These are phyloP conservation scores for Dioctria linearis DNA, from an alignment of 2,888 invertebrate genomes.

Conservation along the genomic window DNA sequence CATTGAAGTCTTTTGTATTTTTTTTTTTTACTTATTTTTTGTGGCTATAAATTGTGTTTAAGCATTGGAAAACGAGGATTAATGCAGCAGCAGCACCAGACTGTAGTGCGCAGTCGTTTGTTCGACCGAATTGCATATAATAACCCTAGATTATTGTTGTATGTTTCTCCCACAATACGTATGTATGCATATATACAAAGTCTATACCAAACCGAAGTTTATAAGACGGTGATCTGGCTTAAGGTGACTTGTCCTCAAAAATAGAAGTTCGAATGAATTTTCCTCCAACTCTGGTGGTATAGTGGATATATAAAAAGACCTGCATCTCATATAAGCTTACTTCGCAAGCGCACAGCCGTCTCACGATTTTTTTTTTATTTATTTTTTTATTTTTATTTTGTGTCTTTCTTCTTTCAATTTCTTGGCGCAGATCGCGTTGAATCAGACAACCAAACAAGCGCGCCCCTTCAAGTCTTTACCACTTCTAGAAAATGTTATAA, in stretches of 20 bases:
- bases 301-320: not conserved
- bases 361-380: slow-evolving; percentile 22
- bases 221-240: slow-evolving; percentile 3
- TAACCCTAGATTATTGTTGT: slow-evolving; percentile 15
- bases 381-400: not conserved
- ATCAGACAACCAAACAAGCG: slow-evolving; percentile 29
- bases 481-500: slow-evolving; percentile 61
- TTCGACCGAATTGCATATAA: not conserved
- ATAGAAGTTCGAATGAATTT: slow-evolving; percentile 26
- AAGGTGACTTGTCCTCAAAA: slow-evolving; percentile 34
- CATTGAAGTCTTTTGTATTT: too few species aligned
- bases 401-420: slow-evolving; percentile 12
- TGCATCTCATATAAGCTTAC: slow-evolving; percentile 5
- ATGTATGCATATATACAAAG: too few species aligned
- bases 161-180: not conserved
- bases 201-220: not conserved
- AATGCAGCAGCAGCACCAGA: not conserved
- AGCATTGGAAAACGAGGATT: slow-evolving; percentile 36
- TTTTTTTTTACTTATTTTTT: not conserved
- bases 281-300: slow-evolving; percentile 10
- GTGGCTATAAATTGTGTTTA: slow-evolving; percentile 6
- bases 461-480: slow-evolving; percentile 34
- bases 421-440: slow-evolving; percentile 21
- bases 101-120: not conserved
- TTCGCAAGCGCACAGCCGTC: slow-evolving; percentile 6